These are phyloP conservation scores for Tetrao urogallus DNA, from an alignment of 2,113 vertebrate genomes.

Conservation along the genomic window DNA sequence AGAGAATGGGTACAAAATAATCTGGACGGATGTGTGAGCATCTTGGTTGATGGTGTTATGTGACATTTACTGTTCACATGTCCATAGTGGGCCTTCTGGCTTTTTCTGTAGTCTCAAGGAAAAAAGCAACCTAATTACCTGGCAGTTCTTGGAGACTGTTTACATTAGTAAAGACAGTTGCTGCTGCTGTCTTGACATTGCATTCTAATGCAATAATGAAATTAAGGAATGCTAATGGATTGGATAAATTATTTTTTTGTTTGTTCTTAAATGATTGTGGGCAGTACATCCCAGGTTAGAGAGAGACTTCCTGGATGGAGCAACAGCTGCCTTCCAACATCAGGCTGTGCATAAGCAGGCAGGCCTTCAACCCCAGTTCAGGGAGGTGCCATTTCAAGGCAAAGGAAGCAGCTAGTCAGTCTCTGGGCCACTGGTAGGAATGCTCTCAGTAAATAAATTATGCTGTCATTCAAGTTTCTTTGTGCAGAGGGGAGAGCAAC, in stretches of 20 bases:
- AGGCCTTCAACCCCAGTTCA: fast-evolving
- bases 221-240: neutral
- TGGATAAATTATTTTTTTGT: neutral
- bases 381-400: neutral
- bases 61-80: fast-evolving
- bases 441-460: neutral
- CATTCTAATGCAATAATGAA: too few relatives aligned
- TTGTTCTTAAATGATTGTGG: neutral
- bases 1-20: neutral
- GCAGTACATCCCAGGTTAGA: neutral
- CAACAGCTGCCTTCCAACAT: neutral
- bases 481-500: neutral
- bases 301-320: neutral
- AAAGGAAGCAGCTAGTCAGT: neutral
- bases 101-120: neutral
- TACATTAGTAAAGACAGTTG: neutral
- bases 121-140: neutral
- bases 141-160: neutral
- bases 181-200: neutral
- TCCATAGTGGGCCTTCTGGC: neutral
- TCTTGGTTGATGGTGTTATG: neutral
- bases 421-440: neutral
- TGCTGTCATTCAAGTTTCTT: neutral
- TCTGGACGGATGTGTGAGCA: neutral
- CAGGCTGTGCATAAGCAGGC: neutral